phyloP scores from a whole-genome alignment of 2,888 invertebrate genomes.

The Lamellibrachia satsuma region DNA sequence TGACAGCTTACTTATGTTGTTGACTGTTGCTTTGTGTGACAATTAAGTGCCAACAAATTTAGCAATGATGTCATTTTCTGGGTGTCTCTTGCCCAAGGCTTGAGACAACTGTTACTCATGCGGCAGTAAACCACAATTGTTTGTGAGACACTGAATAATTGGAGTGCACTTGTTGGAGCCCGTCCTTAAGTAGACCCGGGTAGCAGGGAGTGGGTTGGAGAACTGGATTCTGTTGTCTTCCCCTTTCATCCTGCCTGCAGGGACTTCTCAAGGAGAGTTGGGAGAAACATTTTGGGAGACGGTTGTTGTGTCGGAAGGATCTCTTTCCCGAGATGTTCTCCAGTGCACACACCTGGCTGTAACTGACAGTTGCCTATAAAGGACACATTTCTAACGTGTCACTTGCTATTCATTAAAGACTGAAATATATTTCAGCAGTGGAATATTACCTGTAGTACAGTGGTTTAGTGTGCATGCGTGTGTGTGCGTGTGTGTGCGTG shows the following conservation, averaged over 20 bases:
- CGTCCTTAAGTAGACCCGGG: not conserved
- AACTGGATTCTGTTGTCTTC: not conserved
- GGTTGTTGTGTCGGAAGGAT: too few species aligned
- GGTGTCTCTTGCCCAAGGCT: not conserved
- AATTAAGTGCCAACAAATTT: not conserved
- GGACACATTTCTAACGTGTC: too few species aligned
- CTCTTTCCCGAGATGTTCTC: too few species aligned
- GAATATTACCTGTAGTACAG: not conserved
- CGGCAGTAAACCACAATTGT: not conserved
- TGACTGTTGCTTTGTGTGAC: not conserved
- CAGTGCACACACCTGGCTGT: too few species aligned
- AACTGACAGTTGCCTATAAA: too few species aligned
- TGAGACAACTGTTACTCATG: not conserved
- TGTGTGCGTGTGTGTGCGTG: not conserved
- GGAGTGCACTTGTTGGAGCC: not conserved
- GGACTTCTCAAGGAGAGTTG: not conserved
- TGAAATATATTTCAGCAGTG: not conserved
- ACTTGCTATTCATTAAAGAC: too few species aligned
- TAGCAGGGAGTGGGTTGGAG: not conserved
- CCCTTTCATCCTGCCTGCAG: not conserved
- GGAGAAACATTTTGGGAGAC: too few species aligned
- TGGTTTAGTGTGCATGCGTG: not conserved
- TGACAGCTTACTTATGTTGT: not conserved
- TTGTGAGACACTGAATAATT: not conserved
- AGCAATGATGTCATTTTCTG: not conserved